Base-by-base conservation (phyloP, 2,113 vertebrate genomes). In the Herpetotheres cachinnans region DNA sequence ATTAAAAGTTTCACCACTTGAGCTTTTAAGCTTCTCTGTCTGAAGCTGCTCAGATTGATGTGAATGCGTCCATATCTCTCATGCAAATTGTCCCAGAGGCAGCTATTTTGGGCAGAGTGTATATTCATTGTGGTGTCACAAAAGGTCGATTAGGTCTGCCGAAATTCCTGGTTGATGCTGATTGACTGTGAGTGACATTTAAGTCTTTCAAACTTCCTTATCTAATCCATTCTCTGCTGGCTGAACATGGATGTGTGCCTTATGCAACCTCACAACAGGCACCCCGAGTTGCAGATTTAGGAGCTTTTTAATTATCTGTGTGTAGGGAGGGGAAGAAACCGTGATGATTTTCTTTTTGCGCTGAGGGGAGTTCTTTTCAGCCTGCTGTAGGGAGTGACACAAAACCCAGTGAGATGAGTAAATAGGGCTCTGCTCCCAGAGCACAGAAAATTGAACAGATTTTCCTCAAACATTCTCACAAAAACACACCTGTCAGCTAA, bases 1-100 rank as follows among this genome's bases (percentile, higher is more conserved):
- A 95, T 97, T 97, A 95, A 86, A 96, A 95, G 95, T 96, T 97
- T 94, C 36, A 72, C 65, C 73, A 77, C 95, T 94, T 94, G 93
- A 95, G 96, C 86, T 96, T 95, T 96, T 95, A 97, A 97, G 97
- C 94, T 89, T 62, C 95, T 95, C 81, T 94, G 22, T 94, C 89
- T 96, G 97, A 95, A 95, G 91, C 89, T 85, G 78, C 82, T 97
- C 49, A 58, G 91, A 93, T 70, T 94, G 95, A 95, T 97, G 83
- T 72, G 94, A 95, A 94, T 91, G 66, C 26, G 3, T 87, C 78
- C 38, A 13, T 95, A 95, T 95, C 95, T 95, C 78, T 96, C 96
- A 96, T 94, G 95, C 89, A 96, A 97, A 97, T 97, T 96, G 94
- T 86, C 91, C 86, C 83, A 89, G 83, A 95, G 86, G 86, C 80